Percentiles rank a stretch among this genome's conserved stretches.
phyloP scores from a whole-genome alignment of 2,797 vertebrate genomes.

The Brachyrhaphis roseni region DNA sequence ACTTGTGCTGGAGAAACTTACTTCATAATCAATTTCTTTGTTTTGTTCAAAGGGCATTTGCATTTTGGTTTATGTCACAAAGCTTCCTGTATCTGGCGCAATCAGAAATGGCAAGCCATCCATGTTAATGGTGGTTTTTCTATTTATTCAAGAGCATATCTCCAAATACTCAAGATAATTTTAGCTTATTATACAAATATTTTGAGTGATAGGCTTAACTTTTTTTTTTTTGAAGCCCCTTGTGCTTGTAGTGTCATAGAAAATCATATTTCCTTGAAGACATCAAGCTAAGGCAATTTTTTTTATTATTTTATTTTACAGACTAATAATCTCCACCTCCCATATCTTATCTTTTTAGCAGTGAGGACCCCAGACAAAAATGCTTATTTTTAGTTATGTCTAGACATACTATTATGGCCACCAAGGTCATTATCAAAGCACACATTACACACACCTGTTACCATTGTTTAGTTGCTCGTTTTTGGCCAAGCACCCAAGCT shows the following conservation, averaged over 20 bases:
- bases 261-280: slow-evolving; percentile 12
- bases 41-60: slow-evolving; percentile 87
- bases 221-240: slow-evolving; percentile 36
- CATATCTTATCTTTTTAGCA: slow-evolving; percentile 30
- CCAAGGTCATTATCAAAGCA: slow-evolving; percentile 76
- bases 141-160: slow-evolving; percentile 80
- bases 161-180: slow-evolving; percentile 80
- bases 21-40: slow-evolving; percentile 90
- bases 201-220: slow-evolving; percentile 53
- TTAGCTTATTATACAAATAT: slow-evolving; percentile 73
- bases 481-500: slow-evolving; percentile 72
- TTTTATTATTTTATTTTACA: slow-evolving; percentile 27
- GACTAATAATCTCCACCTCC: slow-evolving; percentile 4
- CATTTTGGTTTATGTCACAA: slow-evolving; percentile 83
- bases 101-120: slow-evolving; percentile 84
- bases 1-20: slow-evolving; percentile 86
- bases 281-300: slow-evolving; percentile 11
- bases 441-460: slow-evolving; percentile 79
- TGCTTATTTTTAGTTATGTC: slow-evolving; percentile 71
- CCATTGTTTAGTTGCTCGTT: slow-evolving; percentile 74
- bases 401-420: slow-evolving; percentile 75
- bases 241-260: slow-evolving; percentile 13
- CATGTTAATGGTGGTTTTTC: slow-evolving; percentile 79
- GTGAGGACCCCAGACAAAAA: slow-evolving; percentile 54
- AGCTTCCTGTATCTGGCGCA: slow-evolving; percentile 82